Percentiles rank a stretch among this genome's conserved stretches.
These are phyloP conservation scores for Cephus pulcher DNA, from an alignment of 2,888 invertebrate species.

Conservation along the genomic window DNA sequence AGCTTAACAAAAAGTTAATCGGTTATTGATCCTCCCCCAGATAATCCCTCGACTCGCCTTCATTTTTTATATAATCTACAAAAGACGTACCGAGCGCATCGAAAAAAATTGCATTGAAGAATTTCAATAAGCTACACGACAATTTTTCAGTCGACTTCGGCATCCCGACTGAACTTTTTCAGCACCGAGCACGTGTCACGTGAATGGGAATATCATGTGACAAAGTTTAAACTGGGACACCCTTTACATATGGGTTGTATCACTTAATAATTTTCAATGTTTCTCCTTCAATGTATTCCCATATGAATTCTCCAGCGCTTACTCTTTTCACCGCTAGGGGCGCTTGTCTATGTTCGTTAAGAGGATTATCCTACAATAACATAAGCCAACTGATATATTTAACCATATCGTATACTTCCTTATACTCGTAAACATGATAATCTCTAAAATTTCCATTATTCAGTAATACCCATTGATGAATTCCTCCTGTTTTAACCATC, in stretches of 20 bases:
- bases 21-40: conserved; percentile 20
- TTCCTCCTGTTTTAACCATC: background rate
- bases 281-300: background rate
- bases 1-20: conserved; percentile 20
- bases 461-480: background rate
- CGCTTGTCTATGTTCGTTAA: background rate
- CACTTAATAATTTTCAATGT: background rate
- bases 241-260: background rate
- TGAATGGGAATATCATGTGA: background rate
- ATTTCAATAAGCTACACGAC: background rate
- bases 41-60: conserved; percentile 1
- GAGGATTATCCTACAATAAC: background rate
- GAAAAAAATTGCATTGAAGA: background rate
- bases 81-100: background rate
- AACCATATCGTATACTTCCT: background rate
- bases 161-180: background rate
- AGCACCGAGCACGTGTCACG: background rate
- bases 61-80: background rate
- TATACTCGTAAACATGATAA: background rate
- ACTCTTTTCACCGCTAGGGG: background rate
- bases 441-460: background rate
- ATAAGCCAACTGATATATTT: background rate
- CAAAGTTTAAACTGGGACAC: background rate
- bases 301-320: background rate
- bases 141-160: background rate